These are phyloP conservation scores for Heliothis peltigera DNA, from an alignment of 2,888 invertebrate genomes.

Conservation along the genomic window DNA sequence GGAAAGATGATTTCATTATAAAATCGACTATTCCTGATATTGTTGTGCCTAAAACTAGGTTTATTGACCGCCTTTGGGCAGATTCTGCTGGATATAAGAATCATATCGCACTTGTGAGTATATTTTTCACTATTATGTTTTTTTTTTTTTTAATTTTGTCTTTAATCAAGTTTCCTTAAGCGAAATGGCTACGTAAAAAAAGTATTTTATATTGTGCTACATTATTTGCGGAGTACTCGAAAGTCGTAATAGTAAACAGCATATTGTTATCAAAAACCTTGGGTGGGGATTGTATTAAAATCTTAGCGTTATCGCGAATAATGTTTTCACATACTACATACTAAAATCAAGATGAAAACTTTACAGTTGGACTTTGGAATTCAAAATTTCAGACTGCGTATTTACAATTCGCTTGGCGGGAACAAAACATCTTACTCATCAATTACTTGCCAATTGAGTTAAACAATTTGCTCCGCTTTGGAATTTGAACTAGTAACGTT, in stretches of 20 bases:
- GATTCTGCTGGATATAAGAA: slow-evolving; percentile 74
- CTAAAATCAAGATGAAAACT: not conserved
- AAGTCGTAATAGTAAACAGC: not conserved
- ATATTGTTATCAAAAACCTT: not conserved
- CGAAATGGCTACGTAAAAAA: not conserved
- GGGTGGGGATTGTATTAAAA: not conserved
- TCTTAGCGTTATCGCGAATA: not conserved
- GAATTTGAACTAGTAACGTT: slow-evolving; percentile 42
- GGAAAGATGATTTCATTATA: slow-evolving; percentile 76
- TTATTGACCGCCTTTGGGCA: slow-evolving; percentile 79
- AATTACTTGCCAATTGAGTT: slow-evolving; percentile 51
- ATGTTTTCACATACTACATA: slow-evolving; percentile 4
- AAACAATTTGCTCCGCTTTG: slow-evolving; percentile 43
- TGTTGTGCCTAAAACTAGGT: slow-evolving; percentile 74
- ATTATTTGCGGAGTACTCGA: not conserved
- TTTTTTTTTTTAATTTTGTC: slow-evolving; percentile 3
- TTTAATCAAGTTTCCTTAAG: not conserved
- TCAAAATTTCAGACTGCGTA: not conserved
- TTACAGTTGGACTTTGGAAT: slow-evolving; percentile 6
- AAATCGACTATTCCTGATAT: slow-evolving; percentile 78
- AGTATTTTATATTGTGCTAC: not conserved
- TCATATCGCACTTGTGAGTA: slow-evolving; percentile 82
- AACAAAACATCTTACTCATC: slow-evolving; percentile 45
- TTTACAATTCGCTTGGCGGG: slow-evolving; percentile 5
- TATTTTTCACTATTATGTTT: no score